Evolutionary conservation across 2,888 invertebrate genomes (phyloP).

Genomic region (Brachypalpus laphriformis): DNA sequence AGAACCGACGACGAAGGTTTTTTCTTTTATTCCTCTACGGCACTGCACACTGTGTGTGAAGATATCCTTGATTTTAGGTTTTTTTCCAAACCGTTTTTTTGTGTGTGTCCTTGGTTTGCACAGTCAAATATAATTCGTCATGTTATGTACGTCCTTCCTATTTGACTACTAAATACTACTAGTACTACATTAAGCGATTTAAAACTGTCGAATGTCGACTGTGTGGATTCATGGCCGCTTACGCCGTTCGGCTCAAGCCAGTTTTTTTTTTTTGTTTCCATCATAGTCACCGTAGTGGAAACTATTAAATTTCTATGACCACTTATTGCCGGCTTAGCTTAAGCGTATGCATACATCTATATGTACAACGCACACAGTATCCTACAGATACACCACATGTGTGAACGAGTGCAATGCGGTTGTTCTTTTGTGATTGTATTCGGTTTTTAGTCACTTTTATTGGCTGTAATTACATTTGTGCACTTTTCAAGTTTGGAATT

Average conservation of each 20-base stretch:
- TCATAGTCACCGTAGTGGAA: conserved; percentile 36
- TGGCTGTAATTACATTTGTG: conserved; percentile 65
- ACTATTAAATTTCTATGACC: conserved; percentile 61
- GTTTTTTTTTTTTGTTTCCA: conserved; percentile 25
- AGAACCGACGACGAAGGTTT: conserved; percentile 1
- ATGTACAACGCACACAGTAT: background rate
- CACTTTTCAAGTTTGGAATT: conserved; percentile 59
- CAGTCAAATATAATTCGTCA: conserved; percentile 33
- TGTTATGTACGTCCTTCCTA: conserved; percentile 12
- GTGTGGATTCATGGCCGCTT: conserved; percentile 25
- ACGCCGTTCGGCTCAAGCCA: no score
- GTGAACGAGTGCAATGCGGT: conserved; percentile 42
- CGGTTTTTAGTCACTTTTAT: conserved; percentile 60
- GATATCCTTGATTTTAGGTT: conserved; percentile 4
- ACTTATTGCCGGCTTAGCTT: conserved; percentile 28
- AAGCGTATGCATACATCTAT: conserved; percentile 1
- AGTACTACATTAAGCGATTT: background rate
- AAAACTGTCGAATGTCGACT: conserved; percentile 18
- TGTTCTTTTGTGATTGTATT: conserved; percentile 41
- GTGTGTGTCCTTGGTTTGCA: conserved; percentile 22
- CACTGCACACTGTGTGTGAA: background rate
- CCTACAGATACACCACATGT: conserved; percentile 21
- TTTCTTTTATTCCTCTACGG: background rate
- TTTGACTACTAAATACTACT: background rate
- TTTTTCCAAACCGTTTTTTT: no score